Evolutionary conservation across 2,113 vertebrate genomes (phyloP).

Genomic region (Monopterus albus): DNA sequence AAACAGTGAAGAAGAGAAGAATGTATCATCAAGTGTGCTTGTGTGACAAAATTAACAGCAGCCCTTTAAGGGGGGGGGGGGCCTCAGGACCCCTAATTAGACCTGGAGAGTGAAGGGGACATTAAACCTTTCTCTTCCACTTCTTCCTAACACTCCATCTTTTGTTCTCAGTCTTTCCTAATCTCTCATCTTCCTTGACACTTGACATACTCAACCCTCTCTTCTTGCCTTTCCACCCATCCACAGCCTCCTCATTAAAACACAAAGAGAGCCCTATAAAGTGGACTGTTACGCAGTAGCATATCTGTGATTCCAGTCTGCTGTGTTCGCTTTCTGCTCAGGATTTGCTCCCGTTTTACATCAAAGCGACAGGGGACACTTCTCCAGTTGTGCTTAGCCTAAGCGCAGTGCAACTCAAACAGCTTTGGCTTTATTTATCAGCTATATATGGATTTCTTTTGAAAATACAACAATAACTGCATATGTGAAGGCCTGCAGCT

Average conservation of each 20-base stretch:
- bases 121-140: constrained; percentile 38
- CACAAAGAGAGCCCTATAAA: constrained; percentile 65
- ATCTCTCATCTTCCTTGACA: constrained; percentile 46
- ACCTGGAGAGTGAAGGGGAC: constrained; percentile 47
- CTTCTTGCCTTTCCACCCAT: constrained; percentile 31
- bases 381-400: constrained; percentile 47
- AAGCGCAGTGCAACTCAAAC: constrained; percentile 23
- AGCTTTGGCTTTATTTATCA: constrained; percentile 43
- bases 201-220: constrained; percentile 21
- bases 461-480: constrained; percentile 24
- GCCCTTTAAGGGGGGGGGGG: constrained; percentile 41
- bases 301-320: constrained; percentile 60
- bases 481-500: constrained; percentile 22
- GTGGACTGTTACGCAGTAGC: constrained; percentile 61
- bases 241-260: constrained; percentile 68
- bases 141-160: constrained; percentile 33
- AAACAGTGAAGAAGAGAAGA: background rate
- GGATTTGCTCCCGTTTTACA: constrained; percentile 41
- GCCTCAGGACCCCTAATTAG: constrained; percentile 57
- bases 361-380: constrained; percentile 14
- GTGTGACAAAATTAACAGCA: constrained; percentile 44
- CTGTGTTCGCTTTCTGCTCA: constrained; percentile 38
- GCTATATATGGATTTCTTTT: constrained; percentile 36
- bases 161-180: constrained; percentile 39
- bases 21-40: constrained; percentile 14